A percentile compares a stretch with the other conserved stretches of the same genome.
Conservation (phyloP, 2,888 invertebrate species). For the Pseudococcus viburni region DNA sequence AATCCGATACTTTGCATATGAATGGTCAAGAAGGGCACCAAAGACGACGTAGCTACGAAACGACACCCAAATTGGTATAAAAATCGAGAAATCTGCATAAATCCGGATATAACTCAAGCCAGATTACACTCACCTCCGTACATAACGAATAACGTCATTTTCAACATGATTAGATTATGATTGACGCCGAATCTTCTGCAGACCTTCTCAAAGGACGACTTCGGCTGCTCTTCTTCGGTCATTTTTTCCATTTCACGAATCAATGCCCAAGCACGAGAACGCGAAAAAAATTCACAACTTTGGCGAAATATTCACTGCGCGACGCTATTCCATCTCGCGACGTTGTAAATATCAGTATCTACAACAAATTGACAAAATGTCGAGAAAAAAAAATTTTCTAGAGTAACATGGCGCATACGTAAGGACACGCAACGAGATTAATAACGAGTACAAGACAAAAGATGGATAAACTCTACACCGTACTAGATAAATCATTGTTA, state of each 20-base stretch:
- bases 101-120: background rate
- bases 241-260: background rate
- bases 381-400: background rate
- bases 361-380: conserved; percentile 43
- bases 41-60: conserved; percentile 82
- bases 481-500: conserved; percentile 61
- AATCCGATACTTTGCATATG: conserved; percentile 93
- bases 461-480: conserved; percentile 57
- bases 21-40: conserved; percentile 88
- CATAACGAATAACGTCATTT: conserved; percentile 86
- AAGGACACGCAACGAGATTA: conserved; percentile 18
- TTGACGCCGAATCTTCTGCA: conserved; percentile 77
- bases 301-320: background rate
- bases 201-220: conserved; percentile 55
- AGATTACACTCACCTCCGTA: conserved; percentile 78
- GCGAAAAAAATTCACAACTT: background rate
- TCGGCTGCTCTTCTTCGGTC: conserved; percentile 6
- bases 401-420: conserved; percentile 19
- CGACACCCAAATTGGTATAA: no score
- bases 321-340: background rate
- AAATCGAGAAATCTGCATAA: background rate
- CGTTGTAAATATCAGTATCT: background rate
- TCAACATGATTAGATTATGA: conserved; percentile 84
- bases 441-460: conserved; percentile 53
- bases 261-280: background rate